Percentiles rank a stretch among this genome's conserved stretches.
Conservation (phyloP, 92 coral and sea anemone genomes). For the Ricordea florida region DNA sequence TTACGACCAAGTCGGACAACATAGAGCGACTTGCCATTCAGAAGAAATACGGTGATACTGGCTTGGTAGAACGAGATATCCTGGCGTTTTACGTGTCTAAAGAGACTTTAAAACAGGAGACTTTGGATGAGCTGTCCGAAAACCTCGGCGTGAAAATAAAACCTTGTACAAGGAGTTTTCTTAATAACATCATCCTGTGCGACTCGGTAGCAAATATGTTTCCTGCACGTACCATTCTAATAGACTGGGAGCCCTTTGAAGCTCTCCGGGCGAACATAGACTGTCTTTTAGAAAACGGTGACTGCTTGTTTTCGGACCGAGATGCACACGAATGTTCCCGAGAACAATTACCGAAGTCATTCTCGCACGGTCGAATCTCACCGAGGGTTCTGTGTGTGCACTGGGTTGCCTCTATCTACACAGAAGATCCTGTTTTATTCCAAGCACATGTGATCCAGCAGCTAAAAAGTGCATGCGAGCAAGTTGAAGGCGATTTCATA, state of each 20-base stretch:
- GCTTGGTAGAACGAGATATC: conserved; percentile 81
- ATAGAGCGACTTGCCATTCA: conserved; percentile 91
- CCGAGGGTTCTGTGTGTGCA: conserved; percentile 80
- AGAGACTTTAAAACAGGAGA: conserved; percentile 16
- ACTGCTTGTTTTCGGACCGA: conserved; percentile 84
- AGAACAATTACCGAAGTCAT: conserved; percentile 72
- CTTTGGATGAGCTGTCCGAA: conserved; percentile 17
- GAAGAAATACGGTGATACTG: conserved; percentile 85
- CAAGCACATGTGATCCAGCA: conserved; percentile 82
- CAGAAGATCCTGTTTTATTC: conserved; percentile 78
- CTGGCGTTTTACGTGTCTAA: conserved; percentile 79
- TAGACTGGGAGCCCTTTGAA: conserved; percentile 98
- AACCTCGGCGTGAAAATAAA: conserved; percentile 44
- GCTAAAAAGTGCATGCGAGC: conserved; percentile 63
- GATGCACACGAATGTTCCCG: conserved; percentile 61
- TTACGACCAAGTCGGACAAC: conserved; percentile 95
- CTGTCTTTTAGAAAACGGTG: conserved; percentile 71
- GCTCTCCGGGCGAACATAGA: conserved; percentile 74
- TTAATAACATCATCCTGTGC: conserved; percentile 48
- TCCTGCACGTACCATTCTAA: conserved; percentile 72
- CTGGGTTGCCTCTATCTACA: conserved; percentile 92
- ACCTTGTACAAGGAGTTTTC: conserved; percentile 60
- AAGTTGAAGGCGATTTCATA: conserved; percentile 62
- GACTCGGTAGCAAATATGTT: conserved; percentile 79
- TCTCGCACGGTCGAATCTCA: conserved; percentile 92